These are phyloP conservation scores for Phytoseiulus persimilis DNA, from an alignment of 2,888 invertebrate species.

Conservation along the genomic window DNA sequence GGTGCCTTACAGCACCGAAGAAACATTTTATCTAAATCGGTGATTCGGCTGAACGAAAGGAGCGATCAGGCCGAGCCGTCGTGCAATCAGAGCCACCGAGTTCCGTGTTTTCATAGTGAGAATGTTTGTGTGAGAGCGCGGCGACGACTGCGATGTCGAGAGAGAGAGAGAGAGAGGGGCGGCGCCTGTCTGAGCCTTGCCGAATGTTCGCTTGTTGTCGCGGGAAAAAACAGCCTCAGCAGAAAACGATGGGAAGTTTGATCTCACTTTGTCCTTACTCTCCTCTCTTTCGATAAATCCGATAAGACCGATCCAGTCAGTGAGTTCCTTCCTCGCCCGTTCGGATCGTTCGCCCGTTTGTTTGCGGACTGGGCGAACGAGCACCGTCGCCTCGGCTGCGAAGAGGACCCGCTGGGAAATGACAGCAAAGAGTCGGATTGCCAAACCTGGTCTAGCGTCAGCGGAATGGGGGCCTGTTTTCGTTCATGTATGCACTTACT, in stretches of 20 bases:
- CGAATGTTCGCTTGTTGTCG: not conserved
- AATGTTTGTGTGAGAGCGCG: not conserved
- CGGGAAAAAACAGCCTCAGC: not conserved
- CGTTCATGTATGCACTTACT: too few relatives aligned
- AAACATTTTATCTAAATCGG: slow-evolving; percentile 5
- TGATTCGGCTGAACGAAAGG: not conserved
- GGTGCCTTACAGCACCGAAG: not conserved
- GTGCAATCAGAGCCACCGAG: not conserved
- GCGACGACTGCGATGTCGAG: not conserved
- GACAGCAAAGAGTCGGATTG: not conserved
- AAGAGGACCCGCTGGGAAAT: not conserved
- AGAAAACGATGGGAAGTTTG: not conserved
- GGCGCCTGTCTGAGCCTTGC: not conserved
- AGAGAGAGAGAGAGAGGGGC: not conserved
- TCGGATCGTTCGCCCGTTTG: not conserved
- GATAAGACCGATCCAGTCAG: not conserved
- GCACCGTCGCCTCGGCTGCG: not conserved
- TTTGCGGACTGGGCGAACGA: not conserved
- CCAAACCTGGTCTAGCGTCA: not conserved
- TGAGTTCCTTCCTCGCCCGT: not conserved
- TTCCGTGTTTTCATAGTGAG: not conserved
- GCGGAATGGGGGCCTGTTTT: too few relatives aligned
- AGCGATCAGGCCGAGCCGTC: not conserved
- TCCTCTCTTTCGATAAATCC: not conserved
- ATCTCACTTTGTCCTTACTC: not conserved